Conservation (phyloP, 2,113 vertebrate genomes). For the Psilopogon haemacephalus region DNA sequence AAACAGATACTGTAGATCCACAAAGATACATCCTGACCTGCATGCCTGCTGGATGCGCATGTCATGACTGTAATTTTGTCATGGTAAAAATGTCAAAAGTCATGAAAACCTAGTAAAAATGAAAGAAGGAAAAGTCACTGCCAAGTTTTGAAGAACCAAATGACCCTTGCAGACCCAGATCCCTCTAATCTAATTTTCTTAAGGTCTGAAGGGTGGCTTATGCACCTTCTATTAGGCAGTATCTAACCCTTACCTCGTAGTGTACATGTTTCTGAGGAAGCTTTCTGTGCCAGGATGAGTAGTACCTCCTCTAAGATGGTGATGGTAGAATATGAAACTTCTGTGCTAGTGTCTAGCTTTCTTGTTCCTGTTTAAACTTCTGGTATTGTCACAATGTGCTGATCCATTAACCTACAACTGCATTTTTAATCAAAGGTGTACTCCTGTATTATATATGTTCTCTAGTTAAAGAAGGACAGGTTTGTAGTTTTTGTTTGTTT, state of each 20-base stretch:
- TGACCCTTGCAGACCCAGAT: slow-evolving; percentile 22
- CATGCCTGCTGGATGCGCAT: slow-evolving; percentile 17
- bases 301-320: neutral
- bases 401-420: neutral
- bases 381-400: rapidly evolving
- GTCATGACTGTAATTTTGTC: slow-evolving; percentile 53
- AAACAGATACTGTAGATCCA: slow-evolving; percentile 23
- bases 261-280: neutral
- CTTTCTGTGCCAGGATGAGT: neutral
- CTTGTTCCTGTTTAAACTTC: neutral
- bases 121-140: slow-evolving; percentile 17
- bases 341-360: neutral
- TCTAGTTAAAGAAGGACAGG: neutral
- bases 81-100: slow-evolving; percentile 45
- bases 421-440: neutral
- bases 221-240: slow-evolving; percentile 25
- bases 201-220: slow-evolving; percentile 16
- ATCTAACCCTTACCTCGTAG: slow-evolving; percentile 5
- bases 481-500: neutral
- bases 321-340: neutral
- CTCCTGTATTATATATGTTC: neutral
- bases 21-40: slow-evolving; percentile 52
- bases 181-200: slow-evolving; percentile 59
- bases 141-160: slow-evolving; percentile 57
- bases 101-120: slow-evolving; percentile 55